These are phyloP conservation scores for Apteryx owenii DNA, from an alignment of 2,113 vertebrate species.

Conservation along the genomic window DNA sequence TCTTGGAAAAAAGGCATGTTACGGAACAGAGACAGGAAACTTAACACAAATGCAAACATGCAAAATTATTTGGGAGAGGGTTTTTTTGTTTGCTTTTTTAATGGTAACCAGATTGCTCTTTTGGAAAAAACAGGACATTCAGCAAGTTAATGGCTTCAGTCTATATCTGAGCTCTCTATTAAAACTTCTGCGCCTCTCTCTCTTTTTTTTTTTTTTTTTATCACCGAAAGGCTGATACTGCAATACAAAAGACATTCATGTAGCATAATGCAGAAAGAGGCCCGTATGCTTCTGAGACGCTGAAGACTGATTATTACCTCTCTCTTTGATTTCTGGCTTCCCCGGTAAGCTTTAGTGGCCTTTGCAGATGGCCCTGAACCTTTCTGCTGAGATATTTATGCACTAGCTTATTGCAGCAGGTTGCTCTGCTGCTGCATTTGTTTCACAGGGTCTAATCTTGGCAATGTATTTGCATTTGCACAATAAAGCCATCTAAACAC, in stretches of 20 bases:
- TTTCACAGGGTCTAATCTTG: not conserved
- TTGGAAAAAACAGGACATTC: not conserved
- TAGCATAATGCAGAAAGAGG: not conserved
- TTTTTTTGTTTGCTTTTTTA: not conserved
- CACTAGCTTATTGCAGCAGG: not conserved
- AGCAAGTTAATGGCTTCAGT: constrained; percentile 16
- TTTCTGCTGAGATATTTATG: constrained; percentile 14
- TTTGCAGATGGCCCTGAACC: constrained; percentile 40
- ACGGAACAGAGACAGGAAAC: not conserved
- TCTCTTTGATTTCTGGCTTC: not conserved
- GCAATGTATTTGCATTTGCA: not conserved
- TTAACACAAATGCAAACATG: not conserved
- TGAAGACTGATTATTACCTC: not conserved
- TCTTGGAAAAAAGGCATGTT: not conserved
- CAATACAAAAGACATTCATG: not conserved
- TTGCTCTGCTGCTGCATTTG: not conserved
- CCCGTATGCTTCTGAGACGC: not conserved
- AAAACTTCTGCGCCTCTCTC: not conserved
- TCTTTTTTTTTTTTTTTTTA: not conserved
- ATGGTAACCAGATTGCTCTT: constrained; percentile 18
- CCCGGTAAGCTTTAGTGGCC: not conserved
- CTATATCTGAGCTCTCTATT: not conserved
- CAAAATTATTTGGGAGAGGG: fast-evolving
- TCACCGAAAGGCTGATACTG: not conserved
- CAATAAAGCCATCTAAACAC: not conserved